Conservation (phyloP, 1,140 invertebrate genomes). For the Drosophila willistoni region DNA sequence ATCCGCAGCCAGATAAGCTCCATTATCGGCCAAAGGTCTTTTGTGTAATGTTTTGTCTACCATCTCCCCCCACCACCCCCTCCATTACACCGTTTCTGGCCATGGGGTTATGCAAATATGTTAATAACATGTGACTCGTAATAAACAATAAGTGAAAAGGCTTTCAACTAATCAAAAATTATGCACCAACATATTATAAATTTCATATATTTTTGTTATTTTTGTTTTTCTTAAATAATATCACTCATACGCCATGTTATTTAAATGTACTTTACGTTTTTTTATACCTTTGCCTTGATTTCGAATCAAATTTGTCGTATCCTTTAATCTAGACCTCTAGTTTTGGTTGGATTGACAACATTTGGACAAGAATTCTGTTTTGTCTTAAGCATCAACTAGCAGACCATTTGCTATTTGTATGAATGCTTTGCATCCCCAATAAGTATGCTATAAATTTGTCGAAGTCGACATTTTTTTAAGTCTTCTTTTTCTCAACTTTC, state of each 20-base stretch:
- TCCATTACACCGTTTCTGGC: neutral
- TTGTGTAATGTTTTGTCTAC: slow-evolving; percentile 33
- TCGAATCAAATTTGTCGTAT: no score
- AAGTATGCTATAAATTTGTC: no score
- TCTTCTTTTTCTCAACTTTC: neutral
- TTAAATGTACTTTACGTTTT: neutral
- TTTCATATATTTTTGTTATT: neutral
- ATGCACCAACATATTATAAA: neutral
- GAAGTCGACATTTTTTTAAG: no score
- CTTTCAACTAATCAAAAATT: neutral
- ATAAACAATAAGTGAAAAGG: slow-evolving; percentile 16
- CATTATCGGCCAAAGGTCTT: slow-evolving; percentile 58
- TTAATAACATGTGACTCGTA: slow-evolving; percentile 18
- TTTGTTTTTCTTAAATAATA: neutral
- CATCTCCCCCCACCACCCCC: slow-evolving; percentile 1
- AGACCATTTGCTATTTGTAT: no score
- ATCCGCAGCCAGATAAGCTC: slow-evolving; percentile 66
- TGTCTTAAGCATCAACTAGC: neutral
- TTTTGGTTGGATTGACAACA: no score
- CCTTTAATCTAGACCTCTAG: no score
- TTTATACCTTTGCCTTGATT: no score
- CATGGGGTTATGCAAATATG: slow-evolving; percentile 34
- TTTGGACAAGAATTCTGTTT: no score
- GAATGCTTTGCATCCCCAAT: no score
- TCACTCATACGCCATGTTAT: neutral